These are phyloP conservation scores for Notodonta dromedarius DNA, from an alignment of 2,888 invertebrate species.

Conservation along the genomic window DNA sequence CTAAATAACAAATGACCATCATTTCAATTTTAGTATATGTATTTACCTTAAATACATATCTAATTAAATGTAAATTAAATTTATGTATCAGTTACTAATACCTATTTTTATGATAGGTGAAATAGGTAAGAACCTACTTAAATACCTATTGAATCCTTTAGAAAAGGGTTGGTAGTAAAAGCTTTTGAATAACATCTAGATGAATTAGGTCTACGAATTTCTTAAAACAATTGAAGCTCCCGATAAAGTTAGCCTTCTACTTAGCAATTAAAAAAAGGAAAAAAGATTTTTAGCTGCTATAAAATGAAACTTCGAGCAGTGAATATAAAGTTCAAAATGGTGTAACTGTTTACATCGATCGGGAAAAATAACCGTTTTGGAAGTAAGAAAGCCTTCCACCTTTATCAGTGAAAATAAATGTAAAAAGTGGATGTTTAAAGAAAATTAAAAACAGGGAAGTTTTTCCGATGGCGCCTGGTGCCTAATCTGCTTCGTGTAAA, in stretches of 20 bases:
- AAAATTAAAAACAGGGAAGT: conserved; percentile 84
- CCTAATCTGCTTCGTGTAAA: conserved; percentile 80
- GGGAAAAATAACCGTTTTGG: conserved; percentile 71
- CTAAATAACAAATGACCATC: too few species aligned
- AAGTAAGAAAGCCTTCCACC: conserved; percentile 78
- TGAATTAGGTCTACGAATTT: conserved; percentile 46
- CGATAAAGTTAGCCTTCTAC: conserved; percentile 60
- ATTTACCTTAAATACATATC: too few species aligned
- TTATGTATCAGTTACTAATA: too few species aligned
- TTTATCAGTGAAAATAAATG: conserved; percentile 77
- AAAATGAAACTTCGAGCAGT: conserved; percentile 59
- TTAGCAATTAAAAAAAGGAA: conserved; percentile 73
- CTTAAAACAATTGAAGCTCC: conserved; percentile 56
- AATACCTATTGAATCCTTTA: neutral
- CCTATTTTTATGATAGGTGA: neutral
- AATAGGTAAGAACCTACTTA: neutral
- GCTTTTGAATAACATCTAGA: conserved; percentile 35
- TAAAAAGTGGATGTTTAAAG: conserved; percentile 81
- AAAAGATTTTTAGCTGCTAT: conserved; percentile 50
- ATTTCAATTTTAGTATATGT: too few species aligned
- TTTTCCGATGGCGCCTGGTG: conserved; percentile 77
- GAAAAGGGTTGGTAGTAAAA: conserved; percentile 12
- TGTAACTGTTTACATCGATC: conserved; percentile 59
- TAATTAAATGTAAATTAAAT: too few species aligned
- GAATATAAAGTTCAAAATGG: conserved; percentile 62